A percentile compares a stretch with the other conserved stretches of the same genome.
Evolutionary conservation across 1,140 invertebrate species (phyloP).

Genomic region (Eupeodes corollae): DNA sequence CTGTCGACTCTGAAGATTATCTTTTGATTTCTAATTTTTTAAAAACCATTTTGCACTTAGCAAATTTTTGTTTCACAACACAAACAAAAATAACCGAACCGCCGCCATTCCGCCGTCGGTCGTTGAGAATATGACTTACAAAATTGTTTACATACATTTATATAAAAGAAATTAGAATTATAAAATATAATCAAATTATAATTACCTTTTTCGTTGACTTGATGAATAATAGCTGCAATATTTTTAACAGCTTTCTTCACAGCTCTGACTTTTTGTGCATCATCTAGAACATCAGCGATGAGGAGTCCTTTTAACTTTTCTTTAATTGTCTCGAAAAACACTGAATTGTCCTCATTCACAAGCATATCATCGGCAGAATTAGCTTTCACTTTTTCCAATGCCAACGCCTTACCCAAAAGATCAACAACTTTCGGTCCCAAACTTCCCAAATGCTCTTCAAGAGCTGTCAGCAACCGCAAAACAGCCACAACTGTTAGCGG

Average conservation of each 20-base stretch:
- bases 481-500: slow-evolving; percentile 53
- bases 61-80: no score
- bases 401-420: slow-evolving; percentile 57
- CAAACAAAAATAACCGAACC: no score
- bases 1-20: no score
- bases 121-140: no score
- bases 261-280: slow-evolving; percentile 34
- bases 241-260: slow-evolving; percentile 45
- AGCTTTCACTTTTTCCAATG: slow-evolving; percentile 54
- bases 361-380: slow-evolving; percentile 64
- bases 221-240: slow-evolving; percentile 54
- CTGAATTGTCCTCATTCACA: slow-evolving; percentile 54
- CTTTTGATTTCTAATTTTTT: slow-evolving; percentile 6
- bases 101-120: no score
- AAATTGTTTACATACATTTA: not conserved
- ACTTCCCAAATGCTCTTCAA: slow-evolving; percentile 69
- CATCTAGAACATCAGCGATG: slow-evolving; percentile 59
- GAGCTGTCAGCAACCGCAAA: slow-evolving; percentile 58
- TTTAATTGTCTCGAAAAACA: slow-evolving; percentile 69
- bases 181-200: slow-evolving; percentile 17
- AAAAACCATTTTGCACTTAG: no score
- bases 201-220: slow-evolving; percentile 44
- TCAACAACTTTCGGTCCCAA: slow-evolving; percentile 65
- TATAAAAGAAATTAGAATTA: no score
- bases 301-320: slow-evolving; percentile 73